These are phyloP conservation scores for Calyptommatus sinebrachiatus DNA, from an alignment of 2,113 vertebrate species.

Conservation along the genomic window DNA sequence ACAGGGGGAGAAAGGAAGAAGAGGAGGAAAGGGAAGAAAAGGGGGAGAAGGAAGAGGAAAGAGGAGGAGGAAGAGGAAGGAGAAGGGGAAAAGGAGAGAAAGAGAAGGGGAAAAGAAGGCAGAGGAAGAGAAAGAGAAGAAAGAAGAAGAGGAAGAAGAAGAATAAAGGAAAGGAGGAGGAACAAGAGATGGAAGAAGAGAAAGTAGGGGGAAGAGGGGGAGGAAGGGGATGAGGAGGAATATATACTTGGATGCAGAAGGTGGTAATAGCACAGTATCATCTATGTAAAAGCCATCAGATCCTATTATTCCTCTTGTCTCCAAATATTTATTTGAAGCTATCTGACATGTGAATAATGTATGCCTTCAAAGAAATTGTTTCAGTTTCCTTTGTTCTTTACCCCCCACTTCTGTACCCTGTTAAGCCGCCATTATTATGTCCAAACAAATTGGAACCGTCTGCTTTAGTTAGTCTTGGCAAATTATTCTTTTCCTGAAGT, in stretches of 20 bases:
- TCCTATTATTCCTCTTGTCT: background rate
- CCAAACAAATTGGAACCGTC: slow-evolving; percentile 21
- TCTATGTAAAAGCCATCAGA: background rate
- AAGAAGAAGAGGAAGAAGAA: too few relatives aligned
- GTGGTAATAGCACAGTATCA: background rate
- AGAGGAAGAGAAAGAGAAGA: too few relatives aligned
- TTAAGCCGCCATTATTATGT: slow-evolving; percentile 15
- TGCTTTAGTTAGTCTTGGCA: slow-evolving; percentile 21
- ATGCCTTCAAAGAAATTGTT: background rate
- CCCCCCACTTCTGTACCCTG: background rate
- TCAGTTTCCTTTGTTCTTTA: background rate
- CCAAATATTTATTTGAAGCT: background rate
- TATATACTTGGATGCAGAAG: background rate
- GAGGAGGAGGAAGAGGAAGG: too few relatives aligned
- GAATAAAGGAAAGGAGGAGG: too few relatives aligned
- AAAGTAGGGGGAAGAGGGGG: too few relatives aligned
- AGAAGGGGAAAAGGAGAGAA: too few relatives aligned
- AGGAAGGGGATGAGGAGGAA: background rate
- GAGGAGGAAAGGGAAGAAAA: too few relatives aligned
- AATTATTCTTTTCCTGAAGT: slow-evolving; percentile 17
- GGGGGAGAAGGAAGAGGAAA: too few relatives aligned
- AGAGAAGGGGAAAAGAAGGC: background rate
- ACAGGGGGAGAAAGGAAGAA: too few relatives aligned
- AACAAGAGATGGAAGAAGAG: too few relatives aligned
- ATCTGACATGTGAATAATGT: background rate